Evolutionary conservation across 2,113 vertebrate genomes (phyloP).

Genomic region (Ciconia boyciana): DNA sequence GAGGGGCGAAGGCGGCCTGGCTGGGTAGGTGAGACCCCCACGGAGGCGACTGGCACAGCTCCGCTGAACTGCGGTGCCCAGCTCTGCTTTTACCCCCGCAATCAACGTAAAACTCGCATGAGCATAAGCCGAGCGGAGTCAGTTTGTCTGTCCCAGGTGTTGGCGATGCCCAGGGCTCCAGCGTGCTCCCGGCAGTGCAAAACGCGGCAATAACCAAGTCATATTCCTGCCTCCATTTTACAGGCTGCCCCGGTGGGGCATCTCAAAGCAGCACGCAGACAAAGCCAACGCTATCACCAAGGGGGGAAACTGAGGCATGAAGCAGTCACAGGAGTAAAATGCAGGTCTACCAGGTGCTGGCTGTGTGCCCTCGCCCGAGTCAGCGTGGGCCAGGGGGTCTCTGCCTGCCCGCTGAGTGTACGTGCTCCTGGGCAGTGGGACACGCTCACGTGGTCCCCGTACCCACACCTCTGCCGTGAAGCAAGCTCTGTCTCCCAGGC

Average conservation of each 20-base stretch:
- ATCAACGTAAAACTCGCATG: fast-evolving
- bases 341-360: not conserved
- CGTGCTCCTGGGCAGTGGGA: not conserved
- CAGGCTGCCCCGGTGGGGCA: not conserved
- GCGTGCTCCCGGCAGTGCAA: fast-evolving
- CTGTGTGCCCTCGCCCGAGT: fast-evolving
- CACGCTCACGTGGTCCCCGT: fast-evolving
- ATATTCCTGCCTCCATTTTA: not conserved
- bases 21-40: no score
- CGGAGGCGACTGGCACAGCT: fast-evolving
- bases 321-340: not conserved
- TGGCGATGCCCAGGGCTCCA: not conserved
- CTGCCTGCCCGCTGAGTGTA: not conserved
- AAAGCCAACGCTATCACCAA: not conserved
- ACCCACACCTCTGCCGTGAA: not conserved
- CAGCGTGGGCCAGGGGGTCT: not conserved
- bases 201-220: not conserved
- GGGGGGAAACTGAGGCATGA: not conserved
- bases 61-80: not conserved
- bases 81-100: not conserved
- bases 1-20: not conserved
- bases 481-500: not conserved
- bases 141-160: not conserved
- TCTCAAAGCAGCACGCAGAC: not conserved
- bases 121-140: not conserved